Base-by-base conservation (phyloP, 64 coral and sea anemone species). In the Montipora cactus region DNA sequence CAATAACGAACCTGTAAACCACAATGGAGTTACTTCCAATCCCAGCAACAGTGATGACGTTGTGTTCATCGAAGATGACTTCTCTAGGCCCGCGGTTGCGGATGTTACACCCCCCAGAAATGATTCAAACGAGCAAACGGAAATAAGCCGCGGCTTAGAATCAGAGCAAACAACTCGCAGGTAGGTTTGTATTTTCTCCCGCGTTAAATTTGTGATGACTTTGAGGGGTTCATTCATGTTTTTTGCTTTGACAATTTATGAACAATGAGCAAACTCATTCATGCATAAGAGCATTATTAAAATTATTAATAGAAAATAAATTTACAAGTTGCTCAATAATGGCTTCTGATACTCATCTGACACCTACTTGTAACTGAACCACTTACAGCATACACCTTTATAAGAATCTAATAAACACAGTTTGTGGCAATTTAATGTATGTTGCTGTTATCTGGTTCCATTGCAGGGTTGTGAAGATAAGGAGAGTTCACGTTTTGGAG, bases 381-480 rank as follows among this genome's bases (percentile, higher is more conserved):
- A 74, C 28, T 74, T 16, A 74, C 70, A 74, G 70, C 70, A 23
- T 74, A 74, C 70, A 7, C 7, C 7, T 7, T 74, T 74, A n/a
- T n/a, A n/a, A n/a, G n/a, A n/a, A n/a, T n/a, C n/a, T n/a, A 20
- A 74, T 74, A 74, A 25, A 28, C 28, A 37, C 28, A 74, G 70
- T n/a, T 74, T 74, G 37, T 20, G 71, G 71, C 37, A 44, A 74
- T 74, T 74, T n/a, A 74, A 74, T 74, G 71, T 74, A n/a, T 74
- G 20, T 74, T 23, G 1, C 37, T 74, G 22, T 74, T 74, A 23
- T 74, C 37, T 74, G 22, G 71, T 37, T 74, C 37, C 71, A 74
- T 7, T 74, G 71, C 71, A 74, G 71, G 71, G 71, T 74, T 74
- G 71, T 37, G 37, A 74, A 74, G 71, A 74, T 74, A 74, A 74